Conservation (phyloP, 2,113 vertebrate genomes). For the Phylloscopus trochiloides region DNA sequence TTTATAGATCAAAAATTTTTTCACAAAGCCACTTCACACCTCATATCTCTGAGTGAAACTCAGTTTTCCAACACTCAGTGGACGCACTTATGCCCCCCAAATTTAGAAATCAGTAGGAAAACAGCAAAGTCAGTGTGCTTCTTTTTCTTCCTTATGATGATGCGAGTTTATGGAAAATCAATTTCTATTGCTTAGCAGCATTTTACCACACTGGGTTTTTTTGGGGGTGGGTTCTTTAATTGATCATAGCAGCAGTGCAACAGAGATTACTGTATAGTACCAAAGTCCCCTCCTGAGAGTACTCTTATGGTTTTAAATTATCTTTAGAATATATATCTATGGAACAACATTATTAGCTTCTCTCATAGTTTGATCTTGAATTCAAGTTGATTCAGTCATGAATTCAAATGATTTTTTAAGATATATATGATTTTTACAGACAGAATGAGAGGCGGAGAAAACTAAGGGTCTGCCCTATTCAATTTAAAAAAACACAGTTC, state of each 20-base stretch:
- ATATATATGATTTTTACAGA: not conserved
- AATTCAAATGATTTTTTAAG: not conserved
- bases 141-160: not conserved
- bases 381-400: not conserved
- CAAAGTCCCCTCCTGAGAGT: not conserved
- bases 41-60: not conserved
- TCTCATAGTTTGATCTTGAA: not conserved
- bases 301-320: not conserved
- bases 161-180: not conserved
- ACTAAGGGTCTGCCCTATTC: not conserved
- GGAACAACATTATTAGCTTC: not conserved
- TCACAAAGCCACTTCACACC: not conserved
- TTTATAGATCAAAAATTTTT: not conserved
- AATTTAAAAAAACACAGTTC: not conserved
- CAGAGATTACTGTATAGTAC: not conserved
- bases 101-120: constrained; percentile 55
- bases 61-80: not conserved
- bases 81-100: not conserved
- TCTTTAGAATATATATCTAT: not conserved
- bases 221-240: not conserved
- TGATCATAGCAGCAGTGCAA: not conserved
- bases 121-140: not conserved
- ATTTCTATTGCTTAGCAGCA: not conserved
- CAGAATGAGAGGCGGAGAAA: not conserved
- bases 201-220: not conserved